These are phyloP conservation scores for Machaerirhynchus nigripectus DNA, from an alignment of 2,113 vertebrate genomes.

Conservation along the genomic window DNA sequence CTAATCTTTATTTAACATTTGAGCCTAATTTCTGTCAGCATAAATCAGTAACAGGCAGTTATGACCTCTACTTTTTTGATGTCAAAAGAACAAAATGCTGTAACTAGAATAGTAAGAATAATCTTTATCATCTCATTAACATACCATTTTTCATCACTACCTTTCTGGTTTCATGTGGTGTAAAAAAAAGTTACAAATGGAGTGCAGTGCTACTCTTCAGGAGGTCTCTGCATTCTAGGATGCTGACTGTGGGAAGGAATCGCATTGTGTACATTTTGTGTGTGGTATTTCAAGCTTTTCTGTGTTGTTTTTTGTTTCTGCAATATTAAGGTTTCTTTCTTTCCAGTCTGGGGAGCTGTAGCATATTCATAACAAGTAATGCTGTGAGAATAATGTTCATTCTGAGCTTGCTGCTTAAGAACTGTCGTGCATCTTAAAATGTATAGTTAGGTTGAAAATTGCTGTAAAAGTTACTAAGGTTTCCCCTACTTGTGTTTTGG, in stretches of 20 bases:
- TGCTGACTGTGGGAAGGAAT: neutral
- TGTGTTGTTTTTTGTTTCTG: neutral
- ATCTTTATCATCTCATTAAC: constrained; percentile 11
- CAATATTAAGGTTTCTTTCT: neutral
- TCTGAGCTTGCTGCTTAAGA: neutral
- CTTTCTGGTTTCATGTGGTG: neutral
- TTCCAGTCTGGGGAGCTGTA: neutral
- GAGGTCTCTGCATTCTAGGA: neutral
- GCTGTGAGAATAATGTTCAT: constrained; percentile 1
- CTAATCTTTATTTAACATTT: constrained; percentile 40
- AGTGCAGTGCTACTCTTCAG: neutral
- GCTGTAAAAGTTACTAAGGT: neutral
- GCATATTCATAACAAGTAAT: constrained; percentile 14
- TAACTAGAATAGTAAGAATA: neutral
- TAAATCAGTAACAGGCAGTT: constrained; percentile 14
- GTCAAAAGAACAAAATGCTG: neutral
- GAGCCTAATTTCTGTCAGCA: constrained; percentile 22
- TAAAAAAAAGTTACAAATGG: neutral
- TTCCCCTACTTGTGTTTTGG: neutral
- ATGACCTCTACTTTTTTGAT: neutral
- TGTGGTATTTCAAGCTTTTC: neutral
- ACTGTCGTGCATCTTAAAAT: neutral
- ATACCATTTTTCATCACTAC: neutral
- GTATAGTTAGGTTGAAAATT: neutral
- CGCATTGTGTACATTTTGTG: neutral